Conservation (phyloP, 2,888 invertebrate species). For the Xylocampa areola region DNA sequence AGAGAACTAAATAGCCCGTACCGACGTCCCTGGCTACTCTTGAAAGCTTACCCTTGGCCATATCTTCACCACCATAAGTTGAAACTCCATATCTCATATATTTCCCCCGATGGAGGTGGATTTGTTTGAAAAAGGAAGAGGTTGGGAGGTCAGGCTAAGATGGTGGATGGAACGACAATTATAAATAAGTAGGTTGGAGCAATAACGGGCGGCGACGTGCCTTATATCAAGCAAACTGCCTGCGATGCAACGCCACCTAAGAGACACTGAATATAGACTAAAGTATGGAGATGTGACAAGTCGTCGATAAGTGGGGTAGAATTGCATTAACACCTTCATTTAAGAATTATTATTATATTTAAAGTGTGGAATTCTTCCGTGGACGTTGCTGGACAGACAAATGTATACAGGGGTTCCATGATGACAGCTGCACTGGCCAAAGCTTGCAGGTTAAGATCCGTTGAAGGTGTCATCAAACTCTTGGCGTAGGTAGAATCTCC, state of each 20-base stretch:
- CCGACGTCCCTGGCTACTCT: constrained; percentile 82
- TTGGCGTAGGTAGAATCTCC: too few species aligned
- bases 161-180: constrained; percentile 83
- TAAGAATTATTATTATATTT: too few species aligned
- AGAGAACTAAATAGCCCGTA: constrained; percentile 87
- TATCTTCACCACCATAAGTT: constrained; percentile 56
- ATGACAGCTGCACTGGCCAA: too few species aligned
- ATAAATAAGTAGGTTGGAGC: constrained; percentile 88
- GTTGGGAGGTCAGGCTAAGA: constrained; percentile 63
- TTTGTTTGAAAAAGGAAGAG: constrained; percentile 50
- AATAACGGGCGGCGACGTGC: constrained; percentile 86
- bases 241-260: constrained; percentile 86
- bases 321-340: too few species aligned
- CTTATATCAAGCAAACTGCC: constrained; percentile 88
- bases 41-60: constrained; percentile 67
- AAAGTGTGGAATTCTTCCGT: too few species aligned
- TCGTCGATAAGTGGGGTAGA: too few species aligned
- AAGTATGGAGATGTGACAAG: constrained; percentile 37
- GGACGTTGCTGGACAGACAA: too few species aligned
- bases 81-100: constrained; percentile 55
- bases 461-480: too few species aligned
- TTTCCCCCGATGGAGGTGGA: constrained; percentile 27
- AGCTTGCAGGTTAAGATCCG: too few species aligned
- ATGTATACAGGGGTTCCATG: too few species aligned
- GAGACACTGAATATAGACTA: constrained; percentile 76